Conservation (phyloP, 2,888 invertebrate species). For the Hemaris fuciformis region DNA sequence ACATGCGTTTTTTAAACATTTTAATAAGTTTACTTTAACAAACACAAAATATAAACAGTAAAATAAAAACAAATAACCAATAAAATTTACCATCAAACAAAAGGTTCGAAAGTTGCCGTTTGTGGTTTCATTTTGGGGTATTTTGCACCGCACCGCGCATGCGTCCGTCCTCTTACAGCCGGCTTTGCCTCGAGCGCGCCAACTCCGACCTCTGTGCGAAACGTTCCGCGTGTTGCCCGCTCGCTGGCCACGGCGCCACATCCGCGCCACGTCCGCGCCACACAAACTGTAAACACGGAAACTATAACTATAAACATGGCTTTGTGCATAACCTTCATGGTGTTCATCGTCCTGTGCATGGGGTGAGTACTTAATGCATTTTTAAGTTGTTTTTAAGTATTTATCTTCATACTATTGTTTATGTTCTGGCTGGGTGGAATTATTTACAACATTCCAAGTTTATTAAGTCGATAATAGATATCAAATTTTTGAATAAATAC, state of each 20-base stretch:
- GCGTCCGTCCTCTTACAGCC: constrained; percentile 40
- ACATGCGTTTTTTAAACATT: neutral
- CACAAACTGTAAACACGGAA: constrained; percentile 8
- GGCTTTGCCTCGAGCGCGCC: constrained; percentile 35
- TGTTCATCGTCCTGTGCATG: neutral
- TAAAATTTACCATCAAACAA: constrained; percentile 13
- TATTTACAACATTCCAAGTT: neutral
- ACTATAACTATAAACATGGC: neutral
- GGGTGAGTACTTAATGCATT: neutral
- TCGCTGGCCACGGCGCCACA: constrained; percentile 47
- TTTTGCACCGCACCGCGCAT: constrained; percentile 38
- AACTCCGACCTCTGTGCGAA: constrained; percentile 38
- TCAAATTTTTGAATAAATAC: neutral
- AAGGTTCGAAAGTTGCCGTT: constrained; percentile 24
- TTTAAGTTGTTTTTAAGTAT: neutral
- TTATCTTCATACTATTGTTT: neutral
- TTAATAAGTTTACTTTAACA: too few species aligned
- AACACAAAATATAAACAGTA: neutral
- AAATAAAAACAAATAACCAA: neutral
- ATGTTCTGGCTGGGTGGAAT: neutral
- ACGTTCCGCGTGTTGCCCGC: constrained; percentile 44
- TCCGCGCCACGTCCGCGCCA: constrained; percentile 33
- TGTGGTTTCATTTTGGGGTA: constrained; percentile 28
- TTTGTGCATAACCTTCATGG: neutral
- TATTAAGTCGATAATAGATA: neutral